A percentile compares a stretch with the other conserved stretches of the same genome.
phyloP scores from a whole-genome alignment of 1,140 invertebrate species.

The Cryptotermes secundus region DNA sequence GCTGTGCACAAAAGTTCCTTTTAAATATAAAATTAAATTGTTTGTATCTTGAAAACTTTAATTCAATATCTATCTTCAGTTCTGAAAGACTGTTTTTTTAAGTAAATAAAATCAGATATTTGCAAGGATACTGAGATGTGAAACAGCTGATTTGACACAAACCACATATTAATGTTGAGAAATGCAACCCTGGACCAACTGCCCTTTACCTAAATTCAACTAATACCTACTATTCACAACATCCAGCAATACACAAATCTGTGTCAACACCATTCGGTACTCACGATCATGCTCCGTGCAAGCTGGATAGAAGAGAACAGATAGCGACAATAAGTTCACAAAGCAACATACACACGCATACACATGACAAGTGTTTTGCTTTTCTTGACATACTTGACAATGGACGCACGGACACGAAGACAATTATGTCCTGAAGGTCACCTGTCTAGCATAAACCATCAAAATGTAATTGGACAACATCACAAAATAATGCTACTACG shows the following conservation, averaged over 20 bases:
- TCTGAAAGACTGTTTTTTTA: too few species aligned
- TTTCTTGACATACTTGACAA: conserved; percentile 24
- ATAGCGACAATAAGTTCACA: conserved; percentile 32
- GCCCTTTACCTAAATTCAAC: background rate
- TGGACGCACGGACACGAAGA: background rate
- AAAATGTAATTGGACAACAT: background rate
- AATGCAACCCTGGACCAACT: background rate
- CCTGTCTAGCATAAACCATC: background rate
- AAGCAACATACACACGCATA: conserved; percentile 21
- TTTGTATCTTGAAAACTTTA: too few species aligned
- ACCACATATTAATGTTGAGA: background rate
- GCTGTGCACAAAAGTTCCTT: too few species aligned
- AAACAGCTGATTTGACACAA: too few species aligned
- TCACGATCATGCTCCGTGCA: conserved; percentile 82
- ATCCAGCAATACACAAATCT: background rate
- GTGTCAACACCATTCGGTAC: conserved; percentile 49
- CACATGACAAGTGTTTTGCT: background rate
- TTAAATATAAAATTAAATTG: too few species aligned
- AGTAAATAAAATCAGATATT: too few species aligned
- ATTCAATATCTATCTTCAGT: too few species aligned
- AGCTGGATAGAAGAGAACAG: conserved; percentile 60
- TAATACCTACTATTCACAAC: conserved; percentile 38
- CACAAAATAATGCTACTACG: background rate
- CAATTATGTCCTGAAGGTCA: background rate
- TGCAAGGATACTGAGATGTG: too few species aligned